A percentile compares a stretch with the other conserved stretches of the same genome.
Evolutionary conservation across 2,797 vertebrate species (phyloP).

Genomic region (Chloroceryle inda): DNA sequence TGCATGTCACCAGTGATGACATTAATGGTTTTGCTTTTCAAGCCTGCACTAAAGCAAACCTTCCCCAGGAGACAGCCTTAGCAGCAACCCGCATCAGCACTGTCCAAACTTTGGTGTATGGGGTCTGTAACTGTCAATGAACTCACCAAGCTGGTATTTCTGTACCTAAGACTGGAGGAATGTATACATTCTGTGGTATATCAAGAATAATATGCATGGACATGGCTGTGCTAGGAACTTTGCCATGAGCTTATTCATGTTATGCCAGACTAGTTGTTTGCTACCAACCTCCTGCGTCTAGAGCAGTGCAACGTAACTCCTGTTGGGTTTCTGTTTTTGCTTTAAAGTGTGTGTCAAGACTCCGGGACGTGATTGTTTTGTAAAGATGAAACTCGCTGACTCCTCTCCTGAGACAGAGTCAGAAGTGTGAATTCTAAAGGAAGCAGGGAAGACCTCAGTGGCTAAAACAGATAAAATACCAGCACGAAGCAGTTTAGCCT

Average conservation of each 20-base stretch:
- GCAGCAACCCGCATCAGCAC: neutral
- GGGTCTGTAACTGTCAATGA: neutral
- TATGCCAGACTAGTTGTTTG: neutral
- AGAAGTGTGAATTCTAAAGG: conserved; percentile 34
- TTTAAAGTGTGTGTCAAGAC: conserved; percentile 28
- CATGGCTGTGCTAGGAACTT: neutral
- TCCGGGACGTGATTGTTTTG: neutral
- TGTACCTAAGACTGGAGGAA: neutral
- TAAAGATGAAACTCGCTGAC: neutral
- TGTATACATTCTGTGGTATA: neutral
- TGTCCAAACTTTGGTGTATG: neutral
- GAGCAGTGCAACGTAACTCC: neutral
- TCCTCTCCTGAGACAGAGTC: neutral
- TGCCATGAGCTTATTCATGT: neutral
- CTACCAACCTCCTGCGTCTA: neutral
- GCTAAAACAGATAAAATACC: conserved; percentile 25
- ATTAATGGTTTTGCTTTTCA: neutral
- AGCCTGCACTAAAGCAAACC: neutral
- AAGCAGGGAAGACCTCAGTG: neutral
- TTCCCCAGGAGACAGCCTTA: neutral
- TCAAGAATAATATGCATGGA: neutral
- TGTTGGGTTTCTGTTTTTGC: neutral
- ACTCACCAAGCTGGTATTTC: neutral
- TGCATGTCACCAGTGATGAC: neutral
- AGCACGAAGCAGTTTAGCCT: neutral